These are phyloP conservation scores for Protosalanx chinensis DNA, from an alignment of 2,797 vertebrate genomes.

Conservation along the genomic window DNA sequence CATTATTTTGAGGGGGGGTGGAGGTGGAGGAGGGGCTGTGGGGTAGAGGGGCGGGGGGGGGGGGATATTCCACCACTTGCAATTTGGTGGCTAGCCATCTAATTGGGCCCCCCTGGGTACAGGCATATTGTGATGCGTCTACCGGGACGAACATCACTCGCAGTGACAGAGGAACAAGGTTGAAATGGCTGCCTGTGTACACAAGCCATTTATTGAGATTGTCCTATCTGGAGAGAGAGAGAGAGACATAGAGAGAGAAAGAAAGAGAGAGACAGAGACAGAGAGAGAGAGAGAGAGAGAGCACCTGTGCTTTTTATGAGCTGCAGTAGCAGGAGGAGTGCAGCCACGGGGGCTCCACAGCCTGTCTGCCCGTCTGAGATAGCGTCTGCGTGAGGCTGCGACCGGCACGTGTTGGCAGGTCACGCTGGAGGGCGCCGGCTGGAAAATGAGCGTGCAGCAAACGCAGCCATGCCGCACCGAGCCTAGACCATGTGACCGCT, in stretches of 20 bases:
- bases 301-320: constrained; percentile 57
- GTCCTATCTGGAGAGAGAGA: constrained; percentile 44
- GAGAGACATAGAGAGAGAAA: too few species aligned
- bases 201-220: constrained; percentile 68
- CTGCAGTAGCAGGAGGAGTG: constrained; percentile 60
- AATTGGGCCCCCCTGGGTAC: constrained; percentile 15
- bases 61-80: constrained; percentile 35
- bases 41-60: too few species aligned
- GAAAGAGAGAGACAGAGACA: too few species aligned
- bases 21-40: too few species aligned
- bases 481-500: constrained; percentile 44
- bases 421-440: constrained; percentile 43
- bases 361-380: constrained; percentile 57
- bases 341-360: constrained; percentile 50
- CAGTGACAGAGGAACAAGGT: background rate
- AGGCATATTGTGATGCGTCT: background rate
- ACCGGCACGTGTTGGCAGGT: constrained; percentile 40
- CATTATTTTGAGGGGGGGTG: constrained; percentile 48
- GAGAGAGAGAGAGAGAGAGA: too few species aligned
- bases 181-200: constrained; percentile 54
- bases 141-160: background rate
- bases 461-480: constrained; percentile 32
- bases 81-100: constrained; percentile 31
- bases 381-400: constrained; percentile 54
- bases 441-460: constrained; percentile 33